Base-by-base conservation (phyloP, 64 coral and sea anemone species). In the Actinia tenebrosa region DNA sequence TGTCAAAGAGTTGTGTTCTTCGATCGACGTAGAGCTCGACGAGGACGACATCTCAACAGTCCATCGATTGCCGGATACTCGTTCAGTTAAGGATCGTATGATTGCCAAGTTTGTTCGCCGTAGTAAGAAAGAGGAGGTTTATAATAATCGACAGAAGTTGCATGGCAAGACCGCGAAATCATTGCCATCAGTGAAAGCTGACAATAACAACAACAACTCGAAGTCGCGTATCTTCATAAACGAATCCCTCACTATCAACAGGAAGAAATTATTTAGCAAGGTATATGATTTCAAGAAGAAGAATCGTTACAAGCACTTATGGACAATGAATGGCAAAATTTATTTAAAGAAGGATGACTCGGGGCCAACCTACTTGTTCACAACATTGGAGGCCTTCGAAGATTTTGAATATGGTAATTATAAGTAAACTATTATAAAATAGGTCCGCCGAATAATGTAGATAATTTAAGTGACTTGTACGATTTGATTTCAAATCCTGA, bases 301-400 rank as follows among this genome's bases (percentile, higher is more conserved):
- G 18, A 72, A 90, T 22, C 47, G 77, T 55, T 69, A 84, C 52
- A 90, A 90, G 45, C 84, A 56, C 26, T 26, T 90, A n/a, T 90
- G 89, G 89, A 90, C 89, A 56, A 47, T 27, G 26, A 90, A 90
- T 84, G 82, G 89, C 1, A 90, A 84, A 90, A 78, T 90, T 55
- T 50, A 75, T 45, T 44, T 90, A 13, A 84, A 81, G 71, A 63
- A 84, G 53, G 81, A 82, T 44, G 89, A 90, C 45, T 75, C 62
- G 7, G 83, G 80, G 26, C 23, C 60, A 14, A 77, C 83, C 53
- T 25, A 52, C 30, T 59, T 22, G 10, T 85, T 90, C 18, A 85
- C 82, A 15, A 90, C 82, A 6, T 68, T 52, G 45, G 82, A 90
- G 56, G 46, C 46, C 23, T 85, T 90, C 17, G 81, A 90, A 45